Evolutionary conservation across 1,140 invertebrate genomes (phyloP), one percentile per base, ranked within the genome.

Genomic region (Nebria ingens): DNA sequence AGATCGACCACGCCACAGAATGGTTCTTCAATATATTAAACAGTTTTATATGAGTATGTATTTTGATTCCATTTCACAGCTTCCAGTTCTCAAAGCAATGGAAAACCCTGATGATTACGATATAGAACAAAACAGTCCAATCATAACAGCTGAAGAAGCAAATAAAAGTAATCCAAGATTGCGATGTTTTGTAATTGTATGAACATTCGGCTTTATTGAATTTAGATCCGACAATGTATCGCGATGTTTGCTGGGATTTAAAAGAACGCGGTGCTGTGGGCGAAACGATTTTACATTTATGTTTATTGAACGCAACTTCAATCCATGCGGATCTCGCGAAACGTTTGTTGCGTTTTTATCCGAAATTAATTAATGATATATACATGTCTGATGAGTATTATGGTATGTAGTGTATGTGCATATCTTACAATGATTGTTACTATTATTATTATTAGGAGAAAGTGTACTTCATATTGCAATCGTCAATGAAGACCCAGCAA

Each of bases 381-480:
- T 99, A 98, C 70, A 82, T 95, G 67, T 84, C 84, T 45, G 95
- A 99, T 62, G 95, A 98, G 70, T 98, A 98, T 71, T 99, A 97
- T 67, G 93, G 92, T 52, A 15, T 56, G 13, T 19, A 12, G 19
- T 38, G 13, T 34, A 53, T 15, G 51, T 50, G 52, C 21, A 19
- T 56, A n/a, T n/a, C n/a, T 34, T 56, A 25, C 22, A 19, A 19
- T 55, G 12, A n/a, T 55, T 17, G 15, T 2, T 21, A n/a, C 12
- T 19, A n/a, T 38, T 13, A n/a, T 57, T n/a, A 11, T 55, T 58
- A 62, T 29, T 54, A 89, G 89, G 91, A 0, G 91, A 95, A 66
- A 92, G 84, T 68, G 89, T 91, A 0, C 76, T 99, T 0, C 96
- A 99, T 64, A 94, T 98, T 69, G 93, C 95, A 0, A 97, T 98